Percentiles rank a stretch among this genome's conserved stretches.
Evolutionary conservation across 2,797 vertebrate species (phyloP).

Genomic region (Malacoctenus gilli): DNA sequence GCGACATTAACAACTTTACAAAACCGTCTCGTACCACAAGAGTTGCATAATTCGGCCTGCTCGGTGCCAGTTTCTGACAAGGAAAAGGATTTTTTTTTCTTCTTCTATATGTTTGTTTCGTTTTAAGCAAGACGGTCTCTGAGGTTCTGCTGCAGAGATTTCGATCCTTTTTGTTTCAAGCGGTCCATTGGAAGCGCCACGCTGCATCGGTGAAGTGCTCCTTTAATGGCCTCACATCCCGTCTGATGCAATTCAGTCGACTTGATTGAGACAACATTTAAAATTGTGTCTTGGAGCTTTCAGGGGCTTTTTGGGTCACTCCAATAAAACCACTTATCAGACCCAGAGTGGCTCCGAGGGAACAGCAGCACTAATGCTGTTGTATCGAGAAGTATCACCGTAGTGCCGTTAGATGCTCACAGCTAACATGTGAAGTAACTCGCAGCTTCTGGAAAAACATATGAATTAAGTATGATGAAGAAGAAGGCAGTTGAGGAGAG

Average conservation of each 20-base stretch:
- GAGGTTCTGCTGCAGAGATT: background rate
- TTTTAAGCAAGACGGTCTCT: background rate
- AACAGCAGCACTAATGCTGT: slow-evolving; percentile 29
- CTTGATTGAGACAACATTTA: slow-evolving; percentile 56
- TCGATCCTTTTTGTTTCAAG: slow-evolving; percentile 1
- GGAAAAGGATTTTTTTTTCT: no score
- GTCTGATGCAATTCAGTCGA: slow-evolving; percentile 23
- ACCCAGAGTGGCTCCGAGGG: slow-evolving; percentile 42
- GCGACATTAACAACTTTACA: no score
- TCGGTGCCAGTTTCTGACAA: slow-evolving; percentile 1
- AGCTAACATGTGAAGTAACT: slow-evolving; percentile 60
- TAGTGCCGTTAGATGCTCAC: slow-evolving; percentile 30
- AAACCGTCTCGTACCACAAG: no score
- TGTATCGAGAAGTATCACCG: slow-evolving; percentile 35
- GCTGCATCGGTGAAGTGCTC: background rate
- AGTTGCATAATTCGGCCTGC: no score
- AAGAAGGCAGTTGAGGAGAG: slow-evolving; percentile 10
- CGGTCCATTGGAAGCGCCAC: background rate
- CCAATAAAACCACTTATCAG: slow-evolving; percentile 39
- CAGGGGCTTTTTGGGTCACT: slow-evolving; percentile 59
- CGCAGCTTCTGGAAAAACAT: slow-evolving; percentile 45
- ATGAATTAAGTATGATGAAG: slow-evolving; percentile 75
- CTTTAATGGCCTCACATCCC: slow-evolving; percentile 13
- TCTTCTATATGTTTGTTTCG: no score
- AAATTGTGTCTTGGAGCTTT: slow-evolving; percentile 50